Evolutionary conservation across 2,113 vertebrate genomes (phyloP), one percentile per base, ranked within the genome.

Genomic region (Clarias macrocephalus): DNA sequence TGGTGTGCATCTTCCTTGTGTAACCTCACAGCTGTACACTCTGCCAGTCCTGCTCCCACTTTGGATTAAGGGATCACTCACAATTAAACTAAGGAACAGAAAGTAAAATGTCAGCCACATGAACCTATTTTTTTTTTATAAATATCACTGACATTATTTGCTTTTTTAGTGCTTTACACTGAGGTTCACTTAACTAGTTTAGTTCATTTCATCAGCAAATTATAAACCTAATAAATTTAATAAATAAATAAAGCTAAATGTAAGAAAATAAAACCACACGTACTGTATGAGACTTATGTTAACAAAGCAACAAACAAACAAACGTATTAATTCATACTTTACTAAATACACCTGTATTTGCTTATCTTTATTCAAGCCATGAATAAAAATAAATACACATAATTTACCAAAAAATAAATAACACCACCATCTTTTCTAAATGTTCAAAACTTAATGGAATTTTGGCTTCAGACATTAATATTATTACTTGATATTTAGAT

Each of bases 31-130:
- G 0, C 0, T 66, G 12, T 90, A 94, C 68, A 95, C 87, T 57
- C 66, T 1, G 0, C 95, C 95, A n/a, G n/a, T n/a, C n/a, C n/a
- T n/a, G n/a, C n/a, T 19, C 25, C 0, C 0, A 25, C 73, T 76
- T 62, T 94, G 91, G 68, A n/a, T 79, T 48, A 94, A 77, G 10
- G 95, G 95, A 63, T 94, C 94, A 68, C 94, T 94, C 85, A 94
- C 87, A 9, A 94, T 91, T 82, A 95, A 28, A 48, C 95, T 95
- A 84, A 87, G 57, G 68, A 91, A 48, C 48, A 77, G 86, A 25
- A 73, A 70, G 28, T 19, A 81, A 84, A 33, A 65, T 60, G 23
- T 85, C 60, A 84, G 28, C 6, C 19, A 75, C 16, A n/a, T 52
- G 10, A n/a, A 73, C 18, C 8, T 42, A 4, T 37, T 72, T 72